Evolutionary conservation across 2,797 vertebrate genomes (phyloP), one percentile per base, ranked within the genome.

Genomic region (Protosalanx chinensis): DNA sequence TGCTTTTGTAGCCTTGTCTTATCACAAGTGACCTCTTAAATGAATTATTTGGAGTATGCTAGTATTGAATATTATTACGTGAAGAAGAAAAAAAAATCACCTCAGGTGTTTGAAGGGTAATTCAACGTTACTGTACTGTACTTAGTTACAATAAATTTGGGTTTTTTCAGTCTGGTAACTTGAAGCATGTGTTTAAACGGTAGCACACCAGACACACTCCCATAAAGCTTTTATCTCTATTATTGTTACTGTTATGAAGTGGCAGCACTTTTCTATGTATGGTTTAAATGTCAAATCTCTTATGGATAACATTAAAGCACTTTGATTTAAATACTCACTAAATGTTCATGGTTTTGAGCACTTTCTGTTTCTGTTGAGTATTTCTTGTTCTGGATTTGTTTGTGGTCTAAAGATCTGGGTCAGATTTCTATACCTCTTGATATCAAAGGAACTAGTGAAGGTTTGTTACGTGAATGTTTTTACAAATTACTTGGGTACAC

Each of bases 281-380:
- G 51, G 57, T 70, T 77, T 77, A 57, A 72, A 67, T 71, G 56
- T 73, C 73, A 79, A n/a, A 33, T 68, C 51, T 23, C 10, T 74
- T 56, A 27, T 60, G 10, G 37, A 15, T 67, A 56, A 79, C 41
- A 0, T 30, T 5, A 53, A 30, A 51, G 32, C 49, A 62, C 64
- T 73, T 10, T 71, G 46, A 71, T 65, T n/a, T 1, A 46, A 30
- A 6, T 18, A 29, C 37, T 82, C 71, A 64, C 51, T 37, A 0
- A 57, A 73, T 68, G 32, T 5, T 73, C 66, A 58, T 81, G 84
- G 87, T 82, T 79, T 81, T 73, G 59, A 74, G 80, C 82, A 79
- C 83, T 78, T 77, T 27, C 73, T 23, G n/a, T n/a, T n/a, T n/a
- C n/a, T n/a, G n/a, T 6, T 51, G 27, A 64, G 15, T 57, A 46